Percentiles rank a stretch among this genome's conserved stretches.
Conservation (phyloP, 2,113 vertebrate species). For the Sinosuthora webbiana region DNA sequence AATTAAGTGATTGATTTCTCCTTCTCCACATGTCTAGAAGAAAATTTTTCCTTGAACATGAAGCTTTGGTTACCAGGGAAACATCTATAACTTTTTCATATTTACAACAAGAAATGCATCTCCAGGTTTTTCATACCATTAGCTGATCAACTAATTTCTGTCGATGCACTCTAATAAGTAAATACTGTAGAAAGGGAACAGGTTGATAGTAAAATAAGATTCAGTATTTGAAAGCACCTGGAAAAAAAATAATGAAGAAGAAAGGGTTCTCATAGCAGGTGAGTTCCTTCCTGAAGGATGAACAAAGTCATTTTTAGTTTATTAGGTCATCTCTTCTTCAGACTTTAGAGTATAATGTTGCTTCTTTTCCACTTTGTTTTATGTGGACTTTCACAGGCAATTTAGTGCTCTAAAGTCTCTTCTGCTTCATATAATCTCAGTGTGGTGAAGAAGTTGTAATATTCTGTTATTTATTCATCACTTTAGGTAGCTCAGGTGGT, state of each 20-base stretch:
- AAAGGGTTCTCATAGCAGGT: background rate
- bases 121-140: background rate
- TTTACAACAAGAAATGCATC: background rate
- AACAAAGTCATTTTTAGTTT: background rate
- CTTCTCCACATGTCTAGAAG: background rate
- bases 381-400: background rate
- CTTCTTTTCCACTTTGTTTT: background rate
- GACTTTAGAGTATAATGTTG: background rate
- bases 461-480: background rate
- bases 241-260: background rate
- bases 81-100: background rate
- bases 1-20: background rate
- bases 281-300: background rate
- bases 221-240: background rate
- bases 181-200: background rate
- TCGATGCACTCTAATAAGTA: background rate
- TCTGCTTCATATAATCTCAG: background rate
- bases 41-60: background rate
- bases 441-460: background rate
- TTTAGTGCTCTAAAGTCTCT: background rate
- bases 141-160: background rate
- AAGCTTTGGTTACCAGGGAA: background rate
- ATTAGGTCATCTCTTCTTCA: background rate
- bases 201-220: background rate
- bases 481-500: background rate